phyloP scores from a whole-genome alignment of 1,140 invertebrate genomes.

The Temnothorax nylanderi region DNA sequence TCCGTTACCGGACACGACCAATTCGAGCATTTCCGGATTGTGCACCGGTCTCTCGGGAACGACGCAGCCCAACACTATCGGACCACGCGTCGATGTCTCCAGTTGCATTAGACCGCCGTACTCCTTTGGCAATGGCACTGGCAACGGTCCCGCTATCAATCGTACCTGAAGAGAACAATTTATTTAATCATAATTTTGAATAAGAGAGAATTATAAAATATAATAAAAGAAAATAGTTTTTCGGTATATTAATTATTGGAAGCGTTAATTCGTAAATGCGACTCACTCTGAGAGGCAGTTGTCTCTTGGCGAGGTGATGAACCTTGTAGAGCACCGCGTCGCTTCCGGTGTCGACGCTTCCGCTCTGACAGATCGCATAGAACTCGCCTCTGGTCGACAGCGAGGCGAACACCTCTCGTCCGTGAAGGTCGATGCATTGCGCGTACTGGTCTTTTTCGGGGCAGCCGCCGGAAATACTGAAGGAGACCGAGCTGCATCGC shows the following conservation, averaged over 20 bases:
- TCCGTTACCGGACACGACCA: constrained; percentile 82
- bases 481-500: constrained; percentile 81
- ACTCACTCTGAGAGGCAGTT: constrained; percentile 80
- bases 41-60: constrained; percentile 84
- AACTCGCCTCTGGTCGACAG: constrained; percentile 83
- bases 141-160: constrained; percentile 83
- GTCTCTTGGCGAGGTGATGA: constrained; percentile 80
- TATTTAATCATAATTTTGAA: background rate
- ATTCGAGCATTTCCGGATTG: constrained; percentile 84
- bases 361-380: constrained; percentile 82
- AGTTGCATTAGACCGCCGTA: constrained; percentile 85
- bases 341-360: constrained; percentile 76
- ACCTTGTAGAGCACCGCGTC: constrained; percentile 83
- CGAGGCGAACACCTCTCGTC: constrained; percentile 82
- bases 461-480: constrained; percentile 80
- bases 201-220: background rate
- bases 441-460: constrained; percentile 84
- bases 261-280: background rate
- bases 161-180: constrained; percentile 75
- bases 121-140: constrained; percentile 83
- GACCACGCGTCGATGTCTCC: constrained; percentile 82
- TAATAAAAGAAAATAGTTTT: background rate
- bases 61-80: constrained; percentile 84
- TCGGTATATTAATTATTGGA: background rate
- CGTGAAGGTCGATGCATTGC: constrained; percentile 83